Evolutionary conservation across 2,113 vertebrate species (phyloP).

Genomic region (Anguilla japonica): DNA sequence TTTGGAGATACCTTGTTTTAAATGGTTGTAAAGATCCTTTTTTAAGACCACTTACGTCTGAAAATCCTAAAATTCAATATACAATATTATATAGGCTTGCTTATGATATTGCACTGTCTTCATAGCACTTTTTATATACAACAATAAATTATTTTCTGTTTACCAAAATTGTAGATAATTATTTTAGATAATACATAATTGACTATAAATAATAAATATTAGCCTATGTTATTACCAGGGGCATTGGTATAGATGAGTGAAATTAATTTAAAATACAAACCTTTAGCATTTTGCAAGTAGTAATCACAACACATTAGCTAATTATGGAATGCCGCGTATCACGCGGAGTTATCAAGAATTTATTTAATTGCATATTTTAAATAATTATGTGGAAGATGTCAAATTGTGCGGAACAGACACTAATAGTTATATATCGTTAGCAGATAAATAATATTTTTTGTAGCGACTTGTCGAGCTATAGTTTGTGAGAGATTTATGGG

Average conservation of each 20-base stretch:
- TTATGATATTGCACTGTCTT: too few relatives aligned
- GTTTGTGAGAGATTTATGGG: constrained; percentile 6
- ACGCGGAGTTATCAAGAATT: background rate
- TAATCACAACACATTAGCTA: background rate
- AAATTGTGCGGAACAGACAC: background rate
- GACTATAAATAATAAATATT: background rate
- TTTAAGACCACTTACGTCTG: background rate
- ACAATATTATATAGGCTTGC: background rate
- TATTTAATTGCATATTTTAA: background rate
- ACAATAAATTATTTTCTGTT: too few relatives aligned
- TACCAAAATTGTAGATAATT: too few relatives aligned
- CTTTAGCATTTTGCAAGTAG: background rate
- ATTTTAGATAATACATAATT: background rate
- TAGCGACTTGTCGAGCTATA: background rate
- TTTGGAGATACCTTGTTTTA: background rate
- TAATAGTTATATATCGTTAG: background rate
- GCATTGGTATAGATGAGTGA: background rate
- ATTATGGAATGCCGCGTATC: background rate
- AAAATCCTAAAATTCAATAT: background rate
- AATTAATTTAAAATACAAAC: background rate
- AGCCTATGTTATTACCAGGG: background rate
- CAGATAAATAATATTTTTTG: background rate
- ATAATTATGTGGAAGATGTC: background rate
- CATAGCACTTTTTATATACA: too few relatives aligned
- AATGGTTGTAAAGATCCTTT: background rate